Conservation (phyloP, 2,888 invertebrate species). For the Myopa testacea region DNA sequence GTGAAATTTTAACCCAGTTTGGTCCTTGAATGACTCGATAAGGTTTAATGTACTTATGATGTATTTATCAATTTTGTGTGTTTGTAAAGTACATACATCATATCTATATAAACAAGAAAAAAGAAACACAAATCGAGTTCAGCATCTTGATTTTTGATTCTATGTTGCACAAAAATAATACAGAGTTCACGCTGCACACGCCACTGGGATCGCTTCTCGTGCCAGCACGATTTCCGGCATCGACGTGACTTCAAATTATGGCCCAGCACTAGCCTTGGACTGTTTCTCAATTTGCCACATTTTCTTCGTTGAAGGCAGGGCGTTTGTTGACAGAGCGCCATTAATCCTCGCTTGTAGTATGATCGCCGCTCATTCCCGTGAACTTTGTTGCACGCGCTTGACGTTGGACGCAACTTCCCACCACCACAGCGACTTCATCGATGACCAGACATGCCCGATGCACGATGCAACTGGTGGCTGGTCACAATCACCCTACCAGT, state of each 20-base stretch:
- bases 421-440: background rate
- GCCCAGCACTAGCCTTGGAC: slow-evolving; percentile 44
- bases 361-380: slow-evolving; percentile 4
- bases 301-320: background rate
- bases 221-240: slow-evolving; percentile 40
- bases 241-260: slow-evolving; percentile 50
- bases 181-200: too few relatives aligned
- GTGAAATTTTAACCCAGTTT: too few relatives aligned
- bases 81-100: too few relatives aligned
- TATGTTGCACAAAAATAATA: too few relatives aligned
- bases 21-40: too few relatives aligned
- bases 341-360: slow-evolving; percentile 18
- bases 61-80: too few relatives aligned
- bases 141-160: too few relatives aligned
- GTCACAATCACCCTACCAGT: background rate
- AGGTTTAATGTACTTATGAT: too few relatives aligned
- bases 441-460: too few relatives aligned
- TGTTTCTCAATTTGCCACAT: slow-evolving; percentile 47
- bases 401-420: background rate
- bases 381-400: slow-evolving; percentile 22
- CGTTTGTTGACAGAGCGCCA: background rate
- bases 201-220: too few relatives aligned
- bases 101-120: too few relatives aligned
- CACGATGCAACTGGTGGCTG: slow-evolving; percentile 31
- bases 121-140: too few relatives aligned